Evolutionary conservation across 1,140 invertebrate genomes (phyloP), one percentile per base, ranked within the genome.

Genomic region (Spodoptera frugiperda): DNA sequence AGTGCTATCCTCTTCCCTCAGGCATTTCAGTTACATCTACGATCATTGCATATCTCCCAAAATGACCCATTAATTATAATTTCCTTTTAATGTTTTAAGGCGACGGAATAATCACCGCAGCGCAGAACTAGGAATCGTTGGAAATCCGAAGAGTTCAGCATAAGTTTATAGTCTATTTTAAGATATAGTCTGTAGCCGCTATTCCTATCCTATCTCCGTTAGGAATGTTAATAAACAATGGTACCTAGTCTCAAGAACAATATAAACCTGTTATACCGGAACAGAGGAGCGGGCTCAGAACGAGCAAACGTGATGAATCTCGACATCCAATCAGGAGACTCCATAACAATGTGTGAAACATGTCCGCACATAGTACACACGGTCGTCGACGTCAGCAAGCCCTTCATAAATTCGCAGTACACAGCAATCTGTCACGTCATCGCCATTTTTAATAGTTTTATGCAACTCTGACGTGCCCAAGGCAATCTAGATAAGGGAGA

Each of bases 401-500:
- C 33, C 33, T 63, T 63, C 59, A 44, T 61, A 61, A 61, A 30
- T 2, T 39, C 55, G 30, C 57, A 14, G 30, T 8, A 2, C 57
- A 15, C 44, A n/a, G 33, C 1, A 33, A 61, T 44, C 59, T n/a
- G 44, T 12, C 12, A 25, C 63, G 21, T 21, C 44, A 25, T 12
- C n/a, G 65, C 39, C 48, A 51, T 33, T 14, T 51, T 51, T 53
- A 51, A 55, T 55, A 15, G 30, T 33, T 39, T 71, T 39, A 46
- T 71, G 33, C 68, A 71, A 67, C 12, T 54, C 39, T 55, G 12
- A 71, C 39, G 51, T 33, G 46, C 25, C 30, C 17, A 30, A 21
- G 12, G 65, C 53, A 71, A 70, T 71, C 68, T 71, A 71, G 68
- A 71, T 71, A 71, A 73, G 19, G 55, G 9, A 61, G 44, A 73